Conservation (phyloP, 2,113 vertebrate genomes). For the Illadopsis cleaveri region DNA sequence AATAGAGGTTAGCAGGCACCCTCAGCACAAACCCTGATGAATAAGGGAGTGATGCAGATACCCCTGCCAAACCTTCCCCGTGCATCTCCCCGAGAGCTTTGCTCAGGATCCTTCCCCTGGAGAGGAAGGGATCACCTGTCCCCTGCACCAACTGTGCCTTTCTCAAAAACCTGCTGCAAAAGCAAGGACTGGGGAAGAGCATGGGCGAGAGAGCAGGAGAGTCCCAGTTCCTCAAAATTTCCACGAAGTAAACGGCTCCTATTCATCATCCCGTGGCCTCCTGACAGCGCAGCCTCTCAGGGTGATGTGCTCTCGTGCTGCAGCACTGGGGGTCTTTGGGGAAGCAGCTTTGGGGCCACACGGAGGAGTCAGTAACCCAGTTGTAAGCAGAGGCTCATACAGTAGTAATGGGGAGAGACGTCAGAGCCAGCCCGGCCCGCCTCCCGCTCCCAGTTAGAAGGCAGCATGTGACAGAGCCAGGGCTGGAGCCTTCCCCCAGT, state of each 20-base stretch:
- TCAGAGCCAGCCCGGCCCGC: constrained; percentile 46
- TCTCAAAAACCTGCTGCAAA: background rate
- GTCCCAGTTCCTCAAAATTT: constrained; percentile 35
- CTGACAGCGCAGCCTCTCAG: constrained; percentile 5
- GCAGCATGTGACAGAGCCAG: constrained; percentile 68
- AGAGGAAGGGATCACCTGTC: background rate
- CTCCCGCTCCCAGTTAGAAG: constrained; percentile 57
- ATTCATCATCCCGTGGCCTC: constrained; percentile 4
- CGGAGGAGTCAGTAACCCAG: constrained; percentile 40
- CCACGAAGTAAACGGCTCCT: background rate
- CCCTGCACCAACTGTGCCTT: background rate
- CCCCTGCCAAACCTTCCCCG: background rate
- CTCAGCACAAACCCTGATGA: background rate
- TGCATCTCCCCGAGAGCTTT: background rate
- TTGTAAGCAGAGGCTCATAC: constrained; percentile 58
- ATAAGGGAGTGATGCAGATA: background rate
- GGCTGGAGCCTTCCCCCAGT: constrained; percentile 71
- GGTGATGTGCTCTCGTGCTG: background rate
- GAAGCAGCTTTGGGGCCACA: constrained; percentile 34
- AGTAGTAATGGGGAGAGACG: constrained; percentile 66
- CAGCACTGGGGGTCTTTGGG: background rate
- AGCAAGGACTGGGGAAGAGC: background rate
- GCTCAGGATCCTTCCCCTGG: background rate
- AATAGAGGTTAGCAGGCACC: constrained; percentile 42
- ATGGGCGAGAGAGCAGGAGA: background rate